Evolutionary conservation across 2,113 vertebrate species (phyloP), one percentile per base, ranked within the genome.

Genomic region (Miniopterus natalensis): DNA sequence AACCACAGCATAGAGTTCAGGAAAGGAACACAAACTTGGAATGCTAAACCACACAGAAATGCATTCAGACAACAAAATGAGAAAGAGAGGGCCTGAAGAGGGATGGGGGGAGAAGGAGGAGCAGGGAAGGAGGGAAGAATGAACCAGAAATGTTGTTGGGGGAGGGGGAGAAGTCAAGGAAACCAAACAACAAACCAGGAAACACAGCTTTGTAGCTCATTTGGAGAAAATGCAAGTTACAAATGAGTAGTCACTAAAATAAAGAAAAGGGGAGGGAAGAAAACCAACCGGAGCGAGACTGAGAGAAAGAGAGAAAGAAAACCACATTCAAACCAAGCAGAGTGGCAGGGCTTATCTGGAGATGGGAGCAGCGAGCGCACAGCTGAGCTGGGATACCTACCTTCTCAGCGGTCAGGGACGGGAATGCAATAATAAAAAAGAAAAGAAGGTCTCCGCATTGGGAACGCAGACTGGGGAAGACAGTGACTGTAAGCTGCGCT

Each of bases 271-370:
- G 94, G 96, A 55, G 83, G 93, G 70, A 66, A 77, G 84, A 95
- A 97, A 98, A 97, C 98, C 97, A 98, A 96, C 97, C 97, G 97
- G 97, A 98, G 97, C 81, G 93, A 98, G 97, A 98, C 88, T 31
- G 71, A 90, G 88, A 95, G 86, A 93, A 20, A 98, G 91, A 97
- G 90, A 96, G 68, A 97, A 81, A 96, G 97, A 98, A 98, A 98
- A 98, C 98, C 97, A 99, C 99, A 99, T 99, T 99, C 99, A 99
- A 99, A 99, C 99, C 99, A 99, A 99, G 99, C 99, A 99, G 99
- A 99, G 99, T 99, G 99, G 99, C 95, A 98, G 99, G 99, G 99
- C 99, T 99, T 99, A 99, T 99, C 99, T 99, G 99, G 99, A 99
- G 99, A 99, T 99, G 99, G 99, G 99, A 99, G 99, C 99, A 99